Evolutionary conservation across 2,888 invertebrate species (phyloP).

Genomic region (Thereva unica): DNA sequence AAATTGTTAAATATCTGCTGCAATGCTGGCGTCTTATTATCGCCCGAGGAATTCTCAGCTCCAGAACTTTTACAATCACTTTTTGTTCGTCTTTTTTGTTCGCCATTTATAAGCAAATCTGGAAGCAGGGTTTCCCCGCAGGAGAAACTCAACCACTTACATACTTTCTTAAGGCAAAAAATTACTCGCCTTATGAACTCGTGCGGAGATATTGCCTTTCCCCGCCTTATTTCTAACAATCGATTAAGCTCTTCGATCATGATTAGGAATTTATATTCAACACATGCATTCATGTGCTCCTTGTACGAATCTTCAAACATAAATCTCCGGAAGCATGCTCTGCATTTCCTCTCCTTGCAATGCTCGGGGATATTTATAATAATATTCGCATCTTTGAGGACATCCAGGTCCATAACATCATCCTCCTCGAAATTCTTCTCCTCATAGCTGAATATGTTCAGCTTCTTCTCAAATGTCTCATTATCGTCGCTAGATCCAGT

Average conservation of each 20-base stretch:
- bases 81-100: constrained; percentile 41
- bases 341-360: constrained; percentile 56
- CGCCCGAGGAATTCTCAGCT: no score
- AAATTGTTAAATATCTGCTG: background rate
- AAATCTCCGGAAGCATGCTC: constrained; percentile 54
- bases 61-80: no score
- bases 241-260: constrained; percentile 53
- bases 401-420: constrained; percentile 54
- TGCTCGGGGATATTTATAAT: constrained; percentile 55
- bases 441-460: constrained; percentile 52
- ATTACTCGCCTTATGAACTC: constrained; percentile 57
- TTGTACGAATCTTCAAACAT: constrained; percentile 56
- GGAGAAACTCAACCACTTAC: constrained; percentile 52
- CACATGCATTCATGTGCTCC: constrained; percentile 53
- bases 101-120: constrained; percentile 44
- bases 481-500: constrained; percentile 51
- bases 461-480: constrained; percentile 45
- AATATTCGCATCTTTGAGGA: constrained; percentile 51
- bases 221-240: constrained; percentile 51
- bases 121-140: constrained; percentile 44
- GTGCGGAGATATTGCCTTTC: constrained; percentile 55
- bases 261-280: constrained; percentile 53
- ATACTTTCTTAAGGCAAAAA: constrained; percentile 54
- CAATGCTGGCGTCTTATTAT: no score
- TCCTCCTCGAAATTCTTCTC: constrained; percentile 57